A percentile compares a stretch with the other conserved stretches of the same genome.
phyloP scores from a whole-genome alignment of 2,113 vertebrate genomes.

The Oceanodroma tethys region DNA sequence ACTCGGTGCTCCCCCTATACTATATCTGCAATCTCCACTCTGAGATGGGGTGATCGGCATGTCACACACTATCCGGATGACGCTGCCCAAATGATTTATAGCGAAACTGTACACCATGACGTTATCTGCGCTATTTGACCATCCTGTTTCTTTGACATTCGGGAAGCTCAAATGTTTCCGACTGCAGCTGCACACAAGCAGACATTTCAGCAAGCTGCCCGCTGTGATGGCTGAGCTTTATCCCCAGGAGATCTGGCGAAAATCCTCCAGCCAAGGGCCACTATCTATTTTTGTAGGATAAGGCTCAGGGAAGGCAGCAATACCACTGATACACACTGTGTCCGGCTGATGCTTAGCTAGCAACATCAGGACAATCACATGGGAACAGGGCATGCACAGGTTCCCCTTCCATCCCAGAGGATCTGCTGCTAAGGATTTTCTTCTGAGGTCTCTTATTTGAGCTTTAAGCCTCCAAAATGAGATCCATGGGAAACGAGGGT shows the following conservation, averaged over 20 bases:
- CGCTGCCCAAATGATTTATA: background rate
- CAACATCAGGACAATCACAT: background rate
- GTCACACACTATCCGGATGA: background rate
- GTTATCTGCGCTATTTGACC: background rate
- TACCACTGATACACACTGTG: rapidly evolving
- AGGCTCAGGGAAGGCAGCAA: background rate
- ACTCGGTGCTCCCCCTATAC: background rate
- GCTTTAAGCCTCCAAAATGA: background rate
- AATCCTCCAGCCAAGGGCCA: background rate
- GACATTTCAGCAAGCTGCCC: background rate
- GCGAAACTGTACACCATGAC: background rate
- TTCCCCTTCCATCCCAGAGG: background rate
- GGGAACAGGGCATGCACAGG: background rate
- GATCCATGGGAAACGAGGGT: background rate
- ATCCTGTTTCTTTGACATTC: background rate
- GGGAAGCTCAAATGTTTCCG: background rate
- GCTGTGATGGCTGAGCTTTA: background rate
- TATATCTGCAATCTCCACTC: background rate
- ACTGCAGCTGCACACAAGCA: background rate
- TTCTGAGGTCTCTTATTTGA: background rate
- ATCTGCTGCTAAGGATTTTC: background rate
- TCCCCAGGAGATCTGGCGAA: background rate
- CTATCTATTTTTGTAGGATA: background rate
- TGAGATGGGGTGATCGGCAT: background rate
- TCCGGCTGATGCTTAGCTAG: background rate